These are phyloP conservation scores for Muscina levida DNA, from an alignment of 2,888 invertebrate genomes.

Conservation along the genomic window DNA sequence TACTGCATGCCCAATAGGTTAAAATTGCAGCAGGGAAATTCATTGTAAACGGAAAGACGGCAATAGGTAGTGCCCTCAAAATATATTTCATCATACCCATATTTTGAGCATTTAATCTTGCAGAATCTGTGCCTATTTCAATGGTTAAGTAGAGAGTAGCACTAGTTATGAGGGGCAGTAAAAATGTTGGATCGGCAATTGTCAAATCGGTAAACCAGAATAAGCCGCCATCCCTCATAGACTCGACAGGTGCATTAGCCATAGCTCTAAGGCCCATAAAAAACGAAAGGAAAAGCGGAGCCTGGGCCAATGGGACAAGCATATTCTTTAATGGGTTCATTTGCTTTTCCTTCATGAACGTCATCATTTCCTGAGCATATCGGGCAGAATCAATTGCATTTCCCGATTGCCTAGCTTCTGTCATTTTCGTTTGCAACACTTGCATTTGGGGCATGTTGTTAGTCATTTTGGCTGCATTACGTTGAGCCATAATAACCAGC, in stretches of 20 bases:
- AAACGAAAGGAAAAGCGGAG: slow-evolving; percentile 95
- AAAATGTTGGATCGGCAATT: slow-evolving; percentile 91
- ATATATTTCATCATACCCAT: slow-evolving; percentile 87
- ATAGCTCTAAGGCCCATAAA: slow-evolving; percentile 93
- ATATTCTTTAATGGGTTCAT: slow-evolving; percentile 90
- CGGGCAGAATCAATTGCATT: slow-evolving; percentile 89
- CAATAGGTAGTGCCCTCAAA: slow-evolving; percentile 87
- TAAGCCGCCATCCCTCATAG: slow-evolving; percentile 92
- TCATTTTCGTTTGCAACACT: slow-evolving; percentile 89
- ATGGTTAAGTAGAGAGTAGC: slow-evolving; percentile 90
- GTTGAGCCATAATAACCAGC: slow-evolving; percentile 90
- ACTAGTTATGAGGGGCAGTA: slow-evolving; percentile 92
- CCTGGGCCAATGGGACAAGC: slow-evolving; percentile 89
- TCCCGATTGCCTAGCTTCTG: slow-evolving; percentile 91
- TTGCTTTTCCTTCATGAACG: slow-evolving; percentile 90
- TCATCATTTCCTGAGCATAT: slow-evolving; percentile 88
- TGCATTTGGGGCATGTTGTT: slow-evolving; percentile 93
- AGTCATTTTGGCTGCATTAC: slow-evolving; percentile 89
- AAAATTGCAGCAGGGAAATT: slow-evolving; percentile 94
- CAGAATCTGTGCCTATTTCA: slow-evolving; percentile 90
- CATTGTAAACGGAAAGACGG: slow-evolving; percentile 91
- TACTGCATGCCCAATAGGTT: slow-evolving; percentile 94
- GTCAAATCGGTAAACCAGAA: slow-evolving; percentile 97
- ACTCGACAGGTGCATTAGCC: slow-evolving; percentile 94
- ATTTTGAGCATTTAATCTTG: slow-evolving; percentile 84